These are phyloP conservation scores for Clarias fuscus DNA, from an alignment of 2,797 vertebrate genomes.

Conservation along the genomic window DNA sequence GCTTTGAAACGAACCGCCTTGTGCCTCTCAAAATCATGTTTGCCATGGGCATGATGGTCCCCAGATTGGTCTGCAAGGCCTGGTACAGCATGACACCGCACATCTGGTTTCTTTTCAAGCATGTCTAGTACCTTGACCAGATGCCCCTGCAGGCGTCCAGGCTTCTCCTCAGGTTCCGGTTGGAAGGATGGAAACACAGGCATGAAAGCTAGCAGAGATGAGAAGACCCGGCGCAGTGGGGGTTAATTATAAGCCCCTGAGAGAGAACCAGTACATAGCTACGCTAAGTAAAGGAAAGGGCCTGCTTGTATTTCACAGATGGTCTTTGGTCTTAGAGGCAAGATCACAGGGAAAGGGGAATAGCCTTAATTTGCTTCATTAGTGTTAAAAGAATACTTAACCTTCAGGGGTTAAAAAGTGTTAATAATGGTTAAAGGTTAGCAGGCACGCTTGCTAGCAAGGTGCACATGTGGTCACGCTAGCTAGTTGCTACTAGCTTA, in stretches of 20 bases:
- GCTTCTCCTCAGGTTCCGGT: slow-evolving; percentile 29
- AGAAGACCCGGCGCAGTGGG: slow-evolving; percentile 58
- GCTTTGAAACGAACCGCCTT: not conserved
- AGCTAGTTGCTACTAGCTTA: not conserved
- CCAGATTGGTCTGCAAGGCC: slow-evolving; percentile 48
- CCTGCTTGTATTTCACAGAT: slow-evolving; percentile 21
- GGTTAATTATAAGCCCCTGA: slow-evolving; percentile 69
- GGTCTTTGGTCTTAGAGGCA: slow-evolving; percentile 42
- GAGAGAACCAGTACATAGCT: slow-evolving; percentile 51
- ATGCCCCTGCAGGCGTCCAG: slow-evolving; percentile 65
- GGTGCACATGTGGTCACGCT: not conserved
- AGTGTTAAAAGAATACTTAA: slow-evolving; percentile 43
- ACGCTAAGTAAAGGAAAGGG: slow-evolving; percentile 42
- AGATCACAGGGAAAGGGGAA: slow-evolving; percentile 61
- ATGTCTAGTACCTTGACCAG: slow-evolving; percentile 63
- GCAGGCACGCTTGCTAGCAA: slow-evolving; percentile 51
- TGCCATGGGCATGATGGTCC: slow-evolving; percentile 11
- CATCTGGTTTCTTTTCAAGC: slow-evolving; percentile 78
- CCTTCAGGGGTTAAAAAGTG: slow-evolving; percentile 13
- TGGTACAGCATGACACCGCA: slow-evolving; percentile 67
- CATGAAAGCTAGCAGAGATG: slow-evolving; percentile 33
- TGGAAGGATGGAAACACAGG: slow-evolving; percentile 19
- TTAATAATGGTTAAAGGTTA: slow-evolving; percentile 57
- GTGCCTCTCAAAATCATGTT: not conserved
- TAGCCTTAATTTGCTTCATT: slow-evolving; percentile 69